These are phyloP conservation scores for Alosa alosa DNA, from an alignment of 2,113 vertebrate genomes.

Conservation along the genomic window DNA sequence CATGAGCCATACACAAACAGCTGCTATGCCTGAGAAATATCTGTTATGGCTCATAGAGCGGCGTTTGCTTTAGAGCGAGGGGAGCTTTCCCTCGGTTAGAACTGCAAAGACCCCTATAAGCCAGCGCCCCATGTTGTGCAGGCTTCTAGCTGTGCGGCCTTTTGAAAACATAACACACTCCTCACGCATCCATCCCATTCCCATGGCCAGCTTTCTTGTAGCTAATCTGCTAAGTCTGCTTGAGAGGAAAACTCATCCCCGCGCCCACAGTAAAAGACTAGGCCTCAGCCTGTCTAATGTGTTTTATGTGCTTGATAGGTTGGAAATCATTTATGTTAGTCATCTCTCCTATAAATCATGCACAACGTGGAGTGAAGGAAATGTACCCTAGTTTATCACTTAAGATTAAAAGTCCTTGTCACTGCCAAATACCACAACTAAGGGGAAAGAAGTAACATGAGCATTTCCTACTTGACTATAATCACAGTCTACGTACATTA, in stretches of 20 bases:
- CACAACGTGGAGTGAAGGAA: background rate
- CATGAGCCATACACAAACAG: conserved; percentile 31
- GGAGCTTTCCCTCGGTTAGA: conserved; percentile 24
- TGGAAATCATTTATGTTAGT: background rate
- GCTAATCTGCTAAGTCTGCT: conserved; percentile 16
- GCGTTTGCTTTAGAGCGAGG: conserved; percentile 32
- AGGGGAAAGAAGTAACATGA: background rate
- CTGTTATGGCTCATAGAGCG: conserved; percentile 35
- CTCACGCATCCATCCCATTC: conserved; percentile 32
- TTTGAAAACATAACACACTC: conserved; percentile 52
- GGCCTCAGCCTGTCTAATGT: background rate
- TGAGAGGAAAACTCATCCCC: background rate
- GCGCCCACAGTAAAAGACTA: background rate
- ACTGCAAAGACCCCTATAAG: conserved; percentile 37
- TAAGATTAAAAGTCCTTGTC: background rate
- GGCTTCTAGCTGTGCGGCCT: conserved; percentile 44
- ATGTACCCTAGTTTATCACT: background rate
- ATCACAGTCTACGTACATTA: background rate
- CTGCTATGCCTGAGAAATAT: conserved; percentile 59
- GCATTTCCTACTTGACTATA: background rate
- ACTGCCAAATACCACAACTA: background rate
- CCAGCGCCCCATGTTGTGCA: conserved; percentile 40
- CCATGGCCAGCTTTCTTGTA: background rate
- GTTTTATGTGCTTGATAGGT: background rate
- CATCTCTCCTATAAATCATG: conserved; percentile 5